These are phyloP conservation scores for Diploptera punctata DNA, from an alignment of 2,888 invertebrate species.

Conservation along the genomic window DNA sequence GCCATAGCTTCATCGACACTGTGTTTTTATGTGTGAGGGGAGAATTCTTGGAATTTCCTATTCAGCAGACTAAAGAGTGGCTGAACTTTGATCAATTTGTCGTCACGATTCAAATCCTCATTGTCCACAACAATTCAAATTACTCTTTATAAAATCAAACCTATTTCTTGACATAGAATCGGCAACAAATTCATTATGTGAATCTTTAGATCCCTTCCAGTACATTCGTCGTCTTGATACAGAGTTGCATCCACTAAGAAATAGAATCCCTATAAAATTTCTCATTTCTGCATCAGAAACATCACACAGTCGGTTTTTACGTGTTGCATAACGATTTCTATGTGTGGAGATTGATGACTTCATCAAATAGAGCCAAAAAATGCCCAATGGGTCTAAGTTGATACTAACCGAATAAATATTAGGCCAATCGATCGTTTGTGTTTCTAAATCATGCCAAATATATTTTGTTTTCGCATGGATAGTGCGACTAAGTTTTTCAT, in stretches of 20 bases:
- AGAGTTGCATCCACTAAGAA: constrained; percentile 47
- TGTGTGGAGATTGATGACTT: not conserved
- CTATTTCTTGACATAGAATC: constrained; percentile 47
- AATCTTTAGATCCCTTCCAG: constrained; percentile 47
- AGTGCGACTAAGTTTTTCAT: not conserved
- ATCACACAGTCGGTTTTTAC: constrained; percentile 38
- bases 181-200: constrained; percentile 46
- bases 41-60: constrained; percentile 41
- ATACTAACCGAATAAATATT: not conserved
- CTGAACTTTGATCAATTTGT: constrained; percentile 48
- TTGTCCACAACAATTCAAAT: constrained; percentile 49
- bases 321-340: not conserved
- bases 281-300: constrained; percentile 43
- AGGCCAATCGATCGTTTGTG: not conserved
- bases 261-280: constrained; percentile 46
- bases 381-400: not conserved
- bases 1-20: not conserved
- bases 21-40: not conserved
- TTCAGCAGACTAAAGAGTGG: constrained; percentile 47
- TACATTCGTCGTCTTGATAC: constrained; percentile 47
- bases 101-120: constrained; percentile 43
- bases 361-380: not conserved
- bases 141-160: constrained; percentile 47
- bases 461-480: not conserved
- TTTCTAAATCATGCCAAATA: not conserved